Conservation (phyloP, 2,797 vertebrate species). For the Mastacembelus armatus region DNA sequence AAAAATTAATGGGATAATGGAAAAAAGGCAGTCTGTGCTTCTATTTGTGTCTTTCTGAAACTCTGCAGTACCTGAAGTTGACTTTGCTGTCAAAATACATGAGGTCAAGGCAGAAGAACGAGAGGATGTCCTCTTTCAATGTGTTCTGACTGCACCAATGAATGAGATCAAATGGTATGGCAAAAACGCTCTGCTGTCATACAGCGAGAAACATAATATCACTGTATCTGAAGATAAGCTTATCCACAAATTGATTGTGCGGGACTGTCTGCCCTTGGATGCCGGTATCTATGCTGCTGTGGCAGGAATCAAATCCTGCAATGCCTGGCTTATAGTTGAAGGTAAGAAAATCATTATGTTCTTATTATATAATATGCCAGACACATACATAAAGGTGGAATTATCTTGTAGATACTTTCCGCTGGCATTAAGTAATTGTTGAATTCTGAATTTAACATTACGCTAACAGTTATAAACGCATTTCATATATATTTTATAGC, state of each 20-base stretch:
- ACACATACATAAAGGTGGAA: neutral
- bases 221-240: conserved; percentile 87
- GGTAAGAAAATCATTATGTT: conserved; percentile 74
- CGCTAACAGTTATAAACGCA: neutral
- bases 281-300: conserved; percentile 88
- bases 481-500: conserved; percentile 65
- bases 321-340: conserved; percentile 90
- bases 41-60: conserved; percentile 26
- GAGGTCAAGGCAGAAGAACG: conserved; percentile 85
- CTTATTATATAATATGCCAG: neutral
- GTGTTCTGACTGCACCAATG: conserved; percentile 83
- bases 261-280: conserved; percentile 83
- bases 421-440: neutral
- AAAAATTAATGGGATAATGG: neutral
- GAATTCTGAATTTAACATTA: neutral
- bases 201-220: conserved; percentile 83
- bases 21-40: neutral
- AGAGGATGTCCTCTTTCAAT: conserved; percentile 85
- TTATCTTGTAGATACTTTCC: neutral
- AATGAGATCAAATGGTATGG: conserved; percentile 84
- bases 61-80: conserved; percentile 74
- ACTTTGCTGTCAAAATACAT: conserved; percentile 84
- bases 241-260: conserved; percentile 87
- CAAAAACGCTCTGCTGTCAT: conserved; percentile 76
- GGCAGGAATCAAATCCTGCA: conserved; percentile 87